Evolutionary conservation across 2,113 vertebrate genomes (phyloP).

Genomic region (Oncorhynchus masou): DNA sequence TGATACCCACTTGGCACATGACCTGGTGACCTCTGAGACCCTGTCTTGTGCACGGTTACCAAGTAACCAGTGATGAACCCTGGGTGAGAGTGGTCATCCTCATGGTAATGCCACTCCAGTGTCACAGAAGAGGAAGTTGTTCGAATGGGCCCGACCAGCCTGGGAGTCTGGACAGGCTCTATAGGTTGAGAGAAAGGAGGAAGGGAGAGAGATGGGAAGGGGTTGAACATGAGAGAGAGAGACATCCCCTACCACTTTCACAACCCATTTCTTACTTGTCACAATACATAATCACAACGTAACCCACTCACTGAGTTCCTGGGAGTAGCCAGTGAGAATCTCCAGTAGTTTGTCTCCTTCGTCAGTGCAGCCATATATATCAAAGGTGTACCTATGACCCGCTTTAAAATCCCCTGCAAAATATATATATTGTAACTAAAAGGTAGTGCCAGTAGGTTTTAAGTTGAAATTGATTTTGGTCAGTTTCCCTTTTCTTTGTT

Average conservation of each 20-base stretch:
- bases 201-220: not conserved
- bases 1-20: slow-evolving; percentile 12
- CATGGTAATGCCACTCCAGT: slow-evolving; percentile 60
- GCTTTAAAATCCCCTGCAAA: slow-evolving; percentile 43
- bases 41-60: slow-evolving; percentile 34
- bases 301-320: slow-evolving; percentile 57
- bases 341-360: slow-evolving; percentile 49
- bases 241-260: not conserved
- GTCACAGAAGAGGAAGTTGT: slow-evolving; percentile 50
- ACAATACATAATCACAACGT: not conserved
- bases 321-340: slow-evolving; percentile 56
- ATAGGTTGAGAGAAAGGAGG: not conserved
- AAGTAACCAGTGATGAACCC: slow-evolving; percentile 65
- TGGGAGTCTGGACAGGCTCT: slow-evolving; percentile 41
- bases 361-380: slow-evolving; percentile 58
- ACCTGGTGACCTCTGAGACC: not conserved
- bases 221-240: not conserved
- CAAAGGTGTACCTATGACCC: slow-evolving; percentile 59
- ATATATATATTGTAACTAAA: not conserved
- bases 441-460: not conserved
- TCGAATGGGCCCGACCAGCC: slow-evolving; percentile 17
- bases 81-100: slow-evolving; percentile 40
- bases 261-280: not conserved
- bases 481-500: no score
- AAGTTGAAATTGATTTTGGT: not conserved